Percentiles rank a stretch among this genome's conserved stretches.
Evolutionary conservation across 2,113 vertebrate genomes (phyloP).

Genomic region (Syngnathus typhle): DNA sequence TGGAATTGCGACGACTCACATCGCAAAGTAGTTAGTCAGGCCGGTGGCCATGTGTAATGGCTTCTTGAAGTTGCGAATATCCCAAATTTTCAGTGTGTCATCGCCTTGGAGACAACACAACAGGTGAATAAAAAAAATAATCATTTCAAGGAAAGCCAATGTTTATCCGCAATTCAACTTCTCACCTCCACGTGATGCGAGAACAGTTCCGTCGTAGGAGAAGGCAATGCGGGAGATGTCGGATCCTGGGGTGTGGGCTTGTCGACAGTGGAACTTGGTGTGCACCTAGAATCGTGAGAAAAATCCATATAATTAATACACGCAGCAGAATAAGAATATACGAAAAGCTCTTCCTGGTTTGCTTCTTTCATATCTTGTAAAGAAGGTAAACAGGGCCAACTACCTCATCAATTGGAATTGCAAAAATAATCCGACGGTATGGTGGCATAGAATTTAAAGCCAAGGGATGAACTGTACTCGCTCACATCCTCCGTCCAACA

Average conservation of each 20-base stretch:
- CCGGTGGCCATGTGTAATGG: constrained; percentile 79
- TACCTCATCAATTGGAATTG: not conserved
- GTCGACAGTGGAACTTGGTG: constrained; percentile 92
- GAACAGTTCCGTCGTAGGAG: constrained; percentile 84
- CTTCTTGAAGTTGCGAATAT: constrained; percentile 91
- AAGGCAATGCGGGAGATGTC: constrained; percentile 87
- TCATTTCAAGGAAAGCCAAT: not conserved
- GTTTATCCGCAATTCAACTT: not conserved
- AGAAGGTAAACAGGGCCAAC: not conserved
- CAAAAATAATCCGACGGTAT: not conserved
- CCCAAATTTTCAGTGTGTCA: constrained; percentile 93
- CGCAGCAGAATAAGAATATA: not conserved
- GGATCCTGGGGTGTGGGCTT: constrained; percentile 82
- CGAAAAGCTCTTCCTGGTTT: no score
- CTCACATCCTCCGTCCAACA: not conserved
- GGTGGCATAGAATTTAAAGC: not conserved
- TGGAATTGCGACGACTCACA: constrained; percentile 72
- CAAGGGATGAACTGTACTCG: not conserved
- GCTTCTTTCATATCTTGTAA: no score
- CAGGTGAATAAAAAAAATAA: not conserved
- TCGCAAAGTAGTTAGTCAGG: constrained; percentile 85
- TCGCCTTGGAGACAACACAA: constrained; percentile 73
- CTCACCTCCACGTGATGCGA: constrained; percentile 90
- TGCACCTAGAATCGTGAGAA: constrained; percentile 75
- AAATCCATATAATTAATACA: not conserved